Evolutionary conservation across 1,140 invertebrate genomes (phyloP).

Genomic region (Lasioglossum albipes): DNA sequence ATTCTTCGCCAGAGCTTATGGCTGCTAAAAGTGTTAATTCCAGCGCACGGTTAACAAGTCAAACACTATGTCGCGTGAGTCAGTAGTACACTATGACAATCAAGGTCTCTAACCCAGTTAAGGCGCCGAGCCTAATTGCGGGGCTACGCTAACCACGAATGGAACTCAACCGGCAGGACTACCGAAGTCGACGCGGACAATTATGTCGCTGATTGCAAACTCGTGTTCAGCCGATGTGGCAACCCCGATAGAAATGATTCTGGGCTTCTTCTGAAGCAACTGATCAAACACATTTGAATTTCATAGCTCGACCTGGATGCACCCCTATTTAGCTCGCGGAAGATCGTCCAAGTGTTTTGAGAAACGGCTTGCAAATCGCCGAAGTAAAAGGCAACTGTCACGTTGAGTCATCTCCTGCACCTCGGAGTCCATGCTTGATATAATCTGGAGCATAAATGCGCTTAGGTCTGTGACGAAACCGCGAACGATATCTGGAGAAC

Average conservation of each 20-base stretch:
- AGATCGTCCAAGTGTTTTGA: no score
- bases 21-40: conserved; percentile 15
- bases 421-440: no score
- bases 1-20: no score
- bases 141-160: conserved; percentile 40
- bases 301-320: conserved; percentile 1
- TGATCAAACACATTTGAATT: conserved; percentile 27
- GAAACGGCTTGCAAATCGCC: no score
- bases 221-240: conserved; percentile 38
- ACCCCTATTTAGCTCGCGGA: neutral
- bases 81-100: conserved; percentile 37
- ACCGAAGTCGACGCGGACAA: conserved; percentile 41
- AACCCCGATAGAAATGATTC: conserved; percentile 27
- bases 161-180: conserved; percentile 27
- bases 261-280: neutral
- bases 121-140: conserved; percentile 41
- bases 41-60: conserved; percentile 16
- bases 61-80: conserved; percentile 7
- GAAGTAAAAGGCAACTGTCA: no score
- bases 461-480: no score
- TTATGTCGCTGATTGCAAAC: conserved; percentile 36
- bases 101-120: conserved; percentile 29
- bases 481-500: no score
- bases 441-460: no score
- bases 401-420: no score